Conservation (phyloP, 1,140 invertebrate genomes). For the Calephelis nemesis region DNA sequence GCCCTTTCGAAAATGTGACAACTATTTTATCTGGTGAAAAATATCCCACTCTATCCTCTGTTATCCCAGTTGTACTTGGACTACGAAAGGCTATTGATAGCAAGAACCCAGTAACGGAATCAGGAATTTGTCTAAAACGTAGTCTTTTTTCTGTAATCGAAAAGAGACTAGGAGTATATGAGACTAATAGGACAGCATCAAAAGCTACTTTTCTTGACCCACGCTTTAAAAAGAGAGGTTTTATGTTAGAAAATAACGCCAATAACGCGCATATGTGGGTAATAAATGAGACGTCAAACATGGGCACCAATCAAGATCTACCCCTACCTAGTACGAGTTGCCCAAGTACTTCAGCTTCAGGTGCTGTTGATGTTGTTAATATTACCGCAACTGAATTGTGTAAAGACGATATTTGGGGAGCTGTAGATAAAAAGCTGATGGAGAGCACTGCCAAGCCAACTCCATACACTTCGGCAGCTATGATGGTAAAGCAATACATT, state of each 20-base stretch:
- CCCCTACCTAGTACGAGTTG: conserved; percentile 17
- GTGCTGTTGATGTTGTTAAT: no score
- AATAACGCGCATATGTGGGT: conserved; percentile 21
- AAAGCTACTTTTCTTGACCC: conserved; percentile 32
- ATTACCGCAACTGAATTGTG: conserved; percentile 16
- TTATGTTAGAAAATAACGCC: conserved; percentile 29
- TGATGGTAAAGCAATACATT: conserved; percentile 33
- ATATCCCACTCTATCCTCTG: background rate
- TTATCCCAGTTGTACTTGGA: conserved; percentile 29
- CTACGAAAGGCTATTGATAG: conserved; percentile 27
- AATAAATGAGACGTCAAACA: conserved; percentile 24
- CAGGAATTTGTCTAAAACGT: conserved; percentile 23
- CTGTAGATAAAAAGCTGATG: conserved; percentile 28
- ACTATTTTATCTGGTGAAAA: conserved; percentile 1
- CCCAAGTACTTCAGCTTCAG: conserved; percentile 22
- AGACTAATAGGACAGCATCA: conserved; percentile 28
- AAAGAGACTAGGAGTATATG: conserved; percentile 28
- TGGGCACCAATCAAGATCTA: conserved; percentile 21
- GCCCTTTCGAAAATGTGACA: conserved; percentile 29
- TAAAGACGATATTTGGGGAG: conserved; percentile 27
- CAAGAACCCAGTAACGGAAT: conserved; percentile 24
- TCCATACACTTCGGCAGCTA: conserved; percentile 26
- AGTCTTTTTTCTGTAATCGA: conserved; percentile 26
- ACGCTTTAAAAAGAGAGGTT: conserved; percentile 31
- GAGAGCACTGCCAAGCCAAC: conserved; percentile 22